Conservation (phyloP, 2,888 invertebrate species). For the Augochlorella aurata region DNA sequence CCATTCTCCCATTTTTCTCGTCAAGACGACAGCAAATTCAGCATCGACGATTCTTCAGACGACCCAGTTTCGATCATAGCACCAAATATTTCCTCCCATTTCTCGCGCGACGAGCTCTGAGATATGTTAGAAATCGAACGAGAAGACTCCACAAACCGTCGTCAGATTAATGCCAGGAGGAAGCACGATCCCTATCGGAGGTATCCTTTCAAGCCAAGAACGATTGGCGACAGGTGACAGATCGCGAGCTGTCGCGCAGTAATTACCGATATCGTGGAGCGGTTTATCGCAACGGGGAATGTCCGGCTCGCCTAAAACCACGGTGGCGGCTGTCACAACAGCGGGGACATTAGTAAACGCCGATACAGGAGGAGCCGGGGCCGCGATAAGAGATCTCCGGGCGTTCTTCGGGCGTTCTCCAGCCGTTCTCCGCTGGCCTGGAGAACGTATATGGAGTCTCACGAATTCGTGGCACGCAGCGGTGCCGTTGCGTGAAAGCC, state of each 20-base stretch:
- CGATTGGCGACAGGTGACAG: neutral
- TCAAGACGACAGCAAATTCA: neutral
- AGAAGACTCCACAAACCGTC: neutral
- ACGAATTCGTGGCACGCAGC: constrained; percentile 58
- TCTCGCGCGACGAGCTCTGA: neutral
- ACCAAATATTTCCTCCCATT: neutral
- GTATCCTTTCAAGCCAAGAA: neutral
- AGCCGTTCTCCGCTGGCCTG: neutral
- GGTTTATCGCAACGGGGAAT: neutral
- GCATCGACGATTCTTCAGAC: neutral
- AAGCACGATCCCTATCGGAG: neutral
- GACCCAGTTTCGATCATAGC: neutral
- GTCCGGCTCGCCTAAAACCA: neutral
- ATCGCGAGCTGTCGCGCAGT: neutral
- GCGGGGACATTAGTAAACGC: constrained; percentile 54
- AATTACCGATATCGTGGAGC: neutral
- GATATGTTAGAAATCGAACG: neutral
- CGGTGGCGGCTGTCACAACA: constrained; percentile 61
- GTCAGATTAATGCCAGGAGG: neutral
- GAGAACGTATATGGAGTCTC: constrained; percentile 22
- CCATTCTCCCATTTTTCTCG: neutral
- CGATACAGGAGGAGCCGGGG: constrained; percentile 23
- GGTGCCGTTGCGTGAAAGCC: constrained; percentile 55
- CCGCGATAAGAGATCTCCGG: constrained; percentile 51
- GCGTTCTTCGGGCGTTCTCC: constrained; percentile 2